Percentiles rank a stretch among this genome's conserved stretches.
Conservation (phyloP, 2,888 invertebrate species). For the Cenopis cana region DNA sequence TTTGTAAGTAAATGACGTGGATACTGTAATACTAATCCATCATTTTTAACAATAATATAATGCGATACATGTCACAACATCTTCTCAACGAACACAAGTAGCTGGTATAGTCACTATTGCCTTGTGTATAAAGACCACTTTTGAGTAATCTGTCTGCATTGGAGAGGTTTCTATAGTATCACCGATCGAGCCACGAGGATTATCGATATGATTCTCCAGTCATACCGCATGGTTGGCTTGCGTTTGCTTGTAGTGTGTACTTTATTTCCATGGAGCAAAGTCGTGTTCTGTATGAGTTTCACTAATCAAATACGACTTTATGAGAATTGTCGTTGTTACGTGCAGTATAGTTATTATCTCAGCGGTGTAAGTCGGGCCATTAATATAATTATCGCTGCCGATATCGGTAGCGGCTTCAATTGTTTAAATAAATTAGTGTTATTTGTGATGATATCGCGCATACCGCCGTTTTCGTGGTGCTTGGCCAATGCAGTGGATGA, state of each 20-base stretch:
- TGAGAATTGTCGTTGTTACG: slow-evolving; percentile 8
- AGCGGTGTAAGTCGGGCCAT: slow-evolving; percentile 61
- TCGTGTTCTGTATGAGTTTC: not conserved
- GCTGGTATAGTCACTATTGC: not conserved
- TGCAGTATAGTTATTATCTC: slow-evolving; percentile 22
- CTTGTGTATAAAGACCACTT: not conserved
- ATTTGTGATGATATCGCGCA: slow-evolving; percentile 52
- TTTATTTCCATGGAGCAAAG: not conserved
- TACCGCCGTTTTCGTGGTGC: slow-evolving; percentile 73
- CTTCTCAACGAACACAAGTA: not conserved
- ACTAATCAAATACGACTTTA: not conserved
- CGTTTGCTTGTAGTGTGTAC: not conserved
- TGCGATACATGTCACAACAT: slow-evolving; percentile 10
- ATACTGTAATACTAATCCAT: not conserved
- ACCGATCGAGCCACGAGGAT: slow-evolving; percentile 34
- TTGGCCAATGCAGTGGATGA: slow-evolving; percentile 59
- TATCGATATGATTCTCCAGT: not conserved
- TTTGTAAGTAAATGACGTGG: not conserved
- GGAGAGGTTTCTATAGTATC: not conserved
- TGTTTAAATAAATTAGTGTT: slow-evolving; percentile 44
- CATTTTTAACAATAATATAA: slow-evolving; percentile 15
- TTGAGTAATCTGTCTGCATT: not conserved
- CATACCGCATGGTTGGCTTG: not conserved
- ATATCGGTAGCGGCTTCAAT: slow-evolving; percentile 41
- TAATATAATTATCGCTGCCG: slow-evolving; percentile 68